Percentiles rank a stretch among this genome's conserved stretches.
phyloP scores from a whole-genome alignment of 2,113 vertebrate species.

The Spilogale gracilis region DNA sequence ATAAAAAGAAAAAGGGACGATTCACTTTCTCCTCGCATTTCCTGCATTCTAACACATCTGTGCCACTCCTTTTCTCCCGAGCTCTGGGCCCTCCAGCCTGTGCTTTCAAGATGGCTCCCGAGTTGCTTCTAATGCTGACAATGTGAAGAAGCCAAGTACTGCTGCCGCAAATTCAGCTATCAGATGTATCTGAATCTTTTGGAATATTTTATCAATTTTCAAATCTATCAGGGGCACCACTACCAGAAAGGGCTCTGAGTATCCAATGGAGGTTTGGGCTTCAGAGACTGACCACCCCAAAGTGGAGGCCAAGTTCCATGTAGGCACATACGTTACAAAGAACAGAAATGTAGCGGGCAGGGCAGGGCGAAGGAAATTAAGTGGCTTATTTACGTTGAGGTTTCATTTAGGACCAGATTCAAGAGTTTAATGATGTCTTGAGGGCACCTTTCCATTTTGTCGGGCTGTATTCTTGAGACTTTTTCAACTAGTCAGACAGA shows the following conservation, averaged over 20 bases:
- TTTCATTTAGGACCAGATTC: constrained; percentile 6
- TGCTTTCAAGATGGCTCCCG: background rate
- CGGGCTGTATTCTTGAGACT: background rate
- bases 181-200: background rate
- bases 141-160: background rate
- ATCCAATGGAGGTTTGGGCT: background rate
- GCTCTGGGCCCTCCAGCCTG: background rate
- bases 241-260: background rate
- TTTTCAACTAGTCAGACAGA: background rate
- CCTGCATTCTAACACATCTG: background rate
- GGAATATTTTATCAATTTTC: background rate
- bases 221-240: background rate
- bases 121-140: background rate
- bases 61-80: background rate
- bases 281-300: background rate
- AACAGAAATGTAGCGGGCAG: background rate
- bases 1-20: background rate
- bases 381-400: background rate
- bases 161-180: background rate
- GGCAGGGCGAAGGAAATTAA: background rate
- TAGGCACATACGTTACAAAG: background rate
- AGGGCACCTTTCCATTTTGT: background rate
- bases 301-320: background rate
- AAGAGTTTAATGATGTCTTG: background rate
- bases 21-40: constrained; percentile 1